Base-by-base conservation (phyloP, 2,888 invertebrate species). In the Andrena fulva region DNA sequence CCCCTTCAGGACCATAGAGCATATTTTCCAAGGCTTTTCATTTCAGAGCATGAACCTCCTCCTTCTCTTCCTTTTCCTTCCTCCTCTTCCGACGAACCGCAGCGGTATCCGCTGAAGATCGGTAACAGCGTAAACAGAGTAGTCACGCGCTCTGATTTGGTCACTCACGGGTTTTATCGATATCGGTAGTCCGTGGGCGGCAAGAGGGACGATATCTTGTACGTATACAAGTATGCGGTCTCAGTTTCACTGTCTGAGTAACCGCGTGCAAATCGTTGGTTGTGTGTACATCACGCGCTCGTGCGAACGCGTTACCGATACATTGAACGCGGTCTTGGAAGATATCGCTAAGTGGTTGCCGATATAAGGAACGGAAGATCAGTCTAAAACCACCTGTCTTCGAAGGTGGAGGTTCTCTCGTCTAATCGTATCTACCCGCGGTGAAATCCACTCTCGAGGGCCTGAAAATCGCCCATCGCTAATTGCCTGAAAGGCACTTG, bases 341-440 rank as follows among this genome's bases (percentile, higher is more conserved):
- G 92, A 92, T 92, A 93, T 91, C 90, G 92, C 90, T 90, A 91
- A 93, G 92, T 92, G 92, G 90, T 87, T 86, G 84, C 86, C 91
- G 91, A 92, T 92, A 91, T 88, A 87, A 87, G 84, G 88, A 86
- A 84, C 87, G 85, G 84, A 87, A 87, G 90, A 90, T 91, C 92
- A 92, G 92, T 92, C 87, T 87, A 85, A 87, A 87, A 91, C 84
- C 86, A 91, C 91, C 90, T 91, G 91, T 88, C 83, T 67, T 71
- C 66, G 80, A 85, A 86, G 90, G 85, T 91, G 89, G 90, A 86
- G 82, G 83, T 74, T 77, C 81, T 77, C 74, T 63, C 76, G 52
- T n/a, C 52, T 59, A 54, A 69, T 77, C 50, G 27, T 10, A 7
- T 27, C 63, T 24, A 1, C 33, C 16, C 29, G 29, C 29, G 27